Conservation (phyloP, 2,797 vertebrate species). For the Pipistrellus pygmaeus region DNA sequence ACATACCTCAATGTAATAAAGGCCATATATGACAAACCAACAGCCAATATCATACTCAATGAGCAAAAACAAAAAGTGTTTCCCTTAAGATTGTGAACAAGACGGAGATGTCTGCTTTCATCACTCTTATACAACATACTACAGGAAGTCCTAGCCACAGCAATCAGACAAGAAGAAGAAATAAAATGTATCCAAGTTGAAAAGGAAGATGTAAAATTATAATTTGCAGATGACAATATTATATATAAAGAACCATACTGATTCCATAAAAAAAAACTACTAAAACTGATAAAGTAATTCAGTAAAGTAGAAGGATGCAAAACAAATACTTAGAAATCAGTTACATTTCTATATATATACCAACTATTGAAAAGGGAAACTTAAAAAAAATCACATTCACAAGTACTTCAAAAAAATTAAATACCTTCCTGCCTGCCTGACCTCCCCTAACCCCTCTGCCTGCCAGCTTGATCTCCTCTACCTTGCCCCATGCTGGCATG, state of each 20-base stretch:
- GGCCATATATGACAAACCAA: not conserved
- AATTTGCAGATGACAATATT: not conserved
- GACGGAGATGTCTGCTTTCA: not conserved
- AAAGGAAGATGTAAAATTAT: not conserved
- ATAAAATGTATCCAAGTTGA: not conserved
- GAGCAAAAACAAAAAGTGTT: not conserved
- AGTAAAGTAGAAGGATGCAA: not conserved
- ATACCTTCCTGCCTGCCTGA: too few species aligned
- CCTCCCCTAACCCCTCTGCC: too few species aligned
- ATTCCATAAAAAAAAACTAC: not conserved
- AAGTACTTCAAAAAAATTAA: not conserved
- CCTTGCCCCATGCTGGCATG: too few species aligned
- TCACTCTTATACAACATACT: not conserved
- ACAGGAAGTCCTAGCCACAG: not conserved
- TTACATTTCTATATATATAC: not conserved
- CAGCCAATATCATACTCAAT: not conserved
- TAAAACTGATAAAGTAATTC: not conserved
- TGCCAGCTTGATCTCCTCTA: too few species aligned
- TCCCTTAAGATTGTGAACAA: not conserved
- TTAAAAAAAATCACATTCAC: not conserved
- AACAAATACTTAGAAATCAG: not conserved
- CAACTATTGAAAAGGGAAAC: not conserved
- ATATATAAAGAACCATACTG: not conserved
- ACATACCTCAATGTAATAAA: not conserved
- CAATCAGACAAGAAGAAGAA: not conserved